phyloP scores from a whole-genome alignment of 2,888 invertebrate genomes.

The Nebria brevicollis region DNA sequence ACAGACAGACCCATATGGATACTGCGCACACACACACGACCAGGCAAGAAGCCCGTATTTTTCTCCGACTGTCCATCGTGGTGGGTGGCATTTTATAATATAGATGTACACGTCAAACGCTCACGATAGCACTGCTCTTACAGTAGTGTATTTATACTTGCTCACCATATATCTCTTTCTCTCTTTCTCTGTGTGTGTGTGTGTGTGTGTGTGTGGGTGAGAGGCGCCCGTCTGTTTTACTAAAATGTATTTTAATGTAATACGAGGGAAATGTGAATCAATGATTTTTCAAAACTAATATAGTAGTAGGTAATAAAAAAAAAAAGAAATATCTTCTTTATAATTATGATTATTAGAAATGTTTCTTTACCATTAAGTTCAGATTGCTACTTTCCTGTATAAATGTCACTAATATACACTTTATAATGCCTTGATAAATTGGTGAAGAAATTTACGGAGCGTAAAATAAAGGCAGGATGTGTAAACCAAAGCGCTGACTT shows the following conservation, averaged over 20 bases:
- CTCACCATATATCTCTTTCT: not conserved
- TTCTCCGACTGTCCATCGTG: slow-evolving; percentile 40
- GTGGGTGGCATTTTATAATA: slow-evolving; percentile 48
- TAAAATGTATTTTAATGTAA: not conserved
- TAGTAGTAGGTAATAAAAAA: too few species aligned
- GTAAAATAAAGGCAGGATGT: slow-evolving; percentile 1
- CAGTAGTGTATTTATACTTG: slow-evolving; percentile 44
- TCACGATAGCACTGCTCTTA: slow-evolving; percentile 39
- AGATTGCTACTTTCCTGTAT: not conserved
- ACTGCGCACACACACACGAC: not conserved
- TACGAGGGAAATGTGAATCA: too few species aligned
- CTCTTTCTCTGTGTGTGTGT: slow-evolving; percentile 25
- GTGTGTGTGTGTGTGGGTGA: slow-evolving; percentile 18
- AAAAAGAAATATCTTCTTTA: too few species aligned
- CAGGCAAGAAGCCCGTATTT: slow-evolving; percentile 39
- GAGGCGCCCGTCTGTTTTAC: not conserved
- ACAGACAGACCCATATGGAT: slow-evolving; percentile 7
- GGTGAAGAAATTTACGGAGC: slow-evolving; percentile 1
- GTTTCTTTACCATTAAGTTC: too few species aligned
- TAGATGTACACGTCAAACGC: slow-evolving; percentile 47
- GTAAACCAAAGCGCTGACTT: not conserved
- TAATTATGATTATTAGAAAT: too few species aligned
- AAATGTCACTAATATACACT: not conserved
- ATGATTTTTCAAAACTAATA: too few species aligned
- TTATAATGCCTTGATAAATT: not conserved